Evolutionary conservation across 1,140 invertebrate species (phyloP).

Genomic region (Meteorus sp.): DNA sequence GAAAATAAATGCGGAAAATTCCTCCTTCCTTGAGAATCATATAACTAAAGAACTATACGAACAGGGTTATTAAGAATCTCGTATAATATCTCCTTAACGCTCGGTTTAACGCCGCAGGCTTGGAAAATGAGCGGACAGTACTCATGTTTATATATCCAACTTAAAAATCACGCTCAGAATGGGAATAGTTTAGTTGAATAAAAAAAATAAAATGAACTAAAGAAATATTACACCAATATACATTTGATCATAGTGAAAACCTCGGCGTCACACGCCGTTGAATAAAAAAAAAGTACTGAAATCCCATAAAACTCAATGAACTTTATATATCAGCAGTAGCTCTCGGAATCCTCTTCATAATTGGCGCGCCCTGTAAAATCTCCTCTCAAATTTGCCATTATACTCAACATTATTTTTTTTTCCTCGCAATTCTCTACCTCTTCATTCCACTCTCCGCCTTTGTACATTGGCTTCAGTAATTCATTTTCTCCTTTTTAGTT

Average conservation of each 20-base stretch:
- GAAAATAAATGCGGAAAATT: neutral
- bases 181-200: no score
- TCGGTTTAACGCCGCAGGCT: conserved; percentile 18
- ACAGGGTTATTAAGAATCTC: conserved; percentile 11
- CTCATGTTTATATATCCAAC: no score
- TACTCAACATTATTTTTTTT: no score
- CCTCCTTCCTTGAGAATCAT: no score
- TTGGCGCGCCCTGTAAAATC: neutral
- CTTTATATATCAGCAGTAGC: conserved; percentile 18
- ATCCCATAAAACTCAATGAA: conserved; percentile 39
- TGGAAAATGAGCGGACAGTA: conserved; percentile 27
- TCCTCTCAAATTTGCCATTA: no score
- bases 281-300: no score
- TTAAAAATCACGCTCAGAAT: no score
- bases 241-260: no score
- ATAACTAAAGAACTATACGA: no score
- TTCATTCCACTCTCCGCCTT: neutral
- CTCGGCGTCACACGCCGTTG: conserved; percentile 29
- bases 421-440: conserved; percentile 11
- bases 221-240: conserved; percentile 24
- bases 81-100: conserved; percentile 19
- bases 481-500: no score
- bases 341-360: neutral
- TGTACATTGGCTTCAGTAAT: neutral
- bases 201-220: conserved; percentile 21